Conservation (phyloP, 2,888 invertebrate genomes). For the Spodoptera exigua region DNA sequence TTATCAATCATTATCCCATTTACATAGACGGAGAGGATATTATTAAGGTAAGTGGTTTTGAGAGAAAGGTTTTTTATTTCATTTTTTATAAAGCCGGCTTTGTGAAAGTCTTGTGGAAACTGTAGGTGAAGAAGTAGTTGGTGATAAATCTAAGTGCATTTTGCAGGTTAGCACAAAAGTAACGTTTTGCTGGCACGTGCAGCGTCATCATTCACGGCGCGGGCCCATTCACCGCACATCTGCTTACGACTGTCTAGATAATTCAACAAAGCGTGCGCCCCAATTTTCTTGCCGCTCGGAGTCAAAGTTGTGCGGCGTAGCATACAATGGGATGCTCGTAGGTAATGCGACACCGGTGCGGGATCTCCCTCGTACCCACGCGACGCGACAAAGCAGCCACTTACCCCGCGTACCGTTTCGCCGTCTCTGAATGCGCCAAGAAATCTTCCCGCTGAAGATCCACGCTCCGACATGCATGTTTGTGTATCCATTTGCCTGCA, state of each 20-base stretch:
- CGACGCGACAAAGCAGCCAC: slow-evolving; percentile 76
- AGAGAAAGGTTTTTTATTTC: slow-evolving; percentile 30
- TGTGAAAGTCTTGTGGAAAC: background rate
- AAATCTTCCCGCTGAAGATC: slow-evolving; percentile 68
- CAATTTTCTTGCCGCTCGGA: slow-evolving; percentile 57
- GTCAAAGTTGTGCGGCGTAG: slow-evolving; percentile 58
- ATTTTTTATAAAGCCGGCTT: slow-evolving; percentile 22
- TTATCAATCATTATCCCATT: slow-evolving; percentile 51
- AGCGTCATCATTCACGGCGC: slow-evolving; percentile 48
- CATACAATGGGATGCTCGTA: slow-evolving; percentile 52
- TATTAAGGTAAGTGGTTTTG: slow-evolving; percentile 43
- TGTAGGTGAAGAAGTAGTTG: background rate
- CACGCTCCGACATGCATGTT: slow-evolving; percentile 70
- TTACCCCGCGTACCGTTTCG: slow-evolving; percentile 72
- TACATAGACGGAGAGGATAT: slow-evolving; percentile 45
- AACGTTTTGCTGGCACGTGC: slow-evolving; percentile 45
- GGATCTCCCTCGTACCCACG: slow-evolving; percentile 67
- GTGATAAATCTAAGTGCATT: slow-evolving; percentile 26
- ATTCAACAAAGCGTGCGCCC: slow-evolving; percentile 58
- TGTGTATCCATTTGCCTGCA: slow-evolving; percentile 79
- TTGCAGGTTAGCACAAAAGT: slow-evolving; percentile 38
- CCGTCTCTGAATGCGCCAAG: slow-evolving; percentile 75
- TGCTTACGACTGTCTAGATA: slow-evolving; percentile 61
- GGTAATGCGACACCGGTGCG: slow-evolving; percentile 67
- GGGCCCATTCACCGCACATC: slow-evolving; percentile 52